A percentile compares a stretch with the other conserved stretches of the same genome.
These are phyloP conservation scores for Alethe castanea DNA, from an alignment of 2,113 vertebrate genomes.

Conservation along the genomic window DNA sequence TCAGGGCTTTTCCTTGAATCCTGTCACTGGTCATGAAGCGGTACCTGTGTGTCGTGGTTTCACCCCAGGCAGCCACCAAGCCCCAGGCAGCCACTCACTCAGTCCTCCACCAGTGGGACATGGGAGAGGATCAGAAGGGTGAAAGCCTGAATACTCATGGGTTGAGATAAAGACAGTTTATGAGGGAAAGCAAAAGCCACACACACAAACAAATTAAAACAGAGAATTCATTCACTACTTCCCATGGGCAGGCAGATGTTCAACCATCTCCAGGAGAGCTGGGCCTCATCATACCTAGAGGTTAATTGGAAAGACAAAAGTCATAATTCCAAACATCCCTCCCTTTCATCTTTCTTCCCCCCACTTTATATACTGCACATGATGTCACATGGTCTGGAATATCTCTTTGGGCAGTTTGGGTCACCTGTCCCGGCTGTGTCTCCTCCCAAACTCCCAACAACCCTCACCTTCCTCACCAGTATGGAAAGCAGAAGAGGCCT, in stretches of 20 bases:
- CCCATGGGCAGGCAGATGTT: background rate
- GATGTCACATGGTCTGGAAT: background rate
- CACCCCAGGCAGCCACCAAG: background rate
- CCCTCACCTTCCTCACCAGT: background rate
- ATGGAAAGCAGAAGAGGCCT: background rate
- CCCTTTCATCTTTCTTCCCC: background rate
- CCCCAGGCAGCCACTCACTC: background rate
- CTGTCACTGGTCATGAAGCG: background rate
- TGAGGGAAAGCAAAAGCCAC: background rate
- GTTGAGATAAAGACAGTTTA: background rate
- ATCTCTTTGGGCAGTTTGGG: background rate
- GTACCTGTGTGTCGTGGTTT: accelerated
- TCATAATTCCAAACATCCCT: background rate
- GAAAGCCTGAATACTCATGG: background rate
- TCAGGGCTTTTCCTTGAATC: background rate
- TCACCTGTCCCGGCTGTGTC: background rate
- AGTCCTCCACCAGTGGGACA: background rate
- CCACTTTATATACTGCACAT: background rate
- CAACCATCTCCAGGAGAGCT: background rate
- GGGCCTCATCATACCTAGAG: too few species aligned
- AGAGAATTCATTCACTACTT: background rate
- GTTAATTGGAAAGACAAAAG: background rate
- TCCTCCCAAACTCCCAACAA: background rate
- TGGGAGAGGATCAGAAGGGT: background rate
- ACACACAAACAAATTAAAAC: background rate